A percentile compares a stretch with the other conserved stretches of the same genome.
phyloP scores from a whole-genome alignment of 2,888 invertebrate species.

The Mamestra brassicae region DNA sequence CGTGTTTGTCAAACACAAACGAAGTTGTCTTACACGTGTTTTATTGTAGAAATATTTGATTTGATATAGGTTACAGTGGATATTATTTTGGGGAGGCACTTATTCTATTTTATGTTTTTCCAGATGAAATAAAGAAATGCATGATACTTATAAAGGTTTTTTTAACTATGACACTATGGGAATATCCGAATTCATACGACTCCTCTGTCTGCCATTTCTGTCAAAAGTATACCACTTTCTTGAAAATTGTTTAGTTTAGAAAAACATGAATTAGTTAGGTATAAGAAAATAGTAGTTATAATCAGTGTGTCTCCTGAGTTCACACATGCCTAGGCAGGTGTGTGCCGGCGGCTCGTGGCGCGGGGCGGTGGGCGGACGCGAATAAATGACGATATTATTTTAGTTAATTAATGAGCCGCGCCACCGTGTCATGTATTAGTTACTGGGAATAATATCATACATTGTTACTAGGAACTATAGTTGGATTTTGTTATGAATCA shows the following conservation, averaged over 20 bases:
- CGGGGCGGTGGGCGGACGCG: conserved; percentile 32
- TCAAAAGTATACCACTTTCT: not conserved
- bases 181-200: not conserved
- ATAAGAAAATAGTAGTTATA: not conserved
- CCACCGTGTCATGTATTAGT: conserved; percentile 20
- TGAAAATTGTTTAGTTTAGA: no score
- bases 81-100: not conserved
- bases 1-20: conserved; percentile 4
- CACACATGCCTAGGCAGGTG: not conserved
- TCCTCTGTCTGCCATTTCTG: not conserved
- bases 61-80: not conserved
- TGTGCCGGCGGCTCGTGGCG: not conserved
- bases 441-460: conserved; percentile 21
- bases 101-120: not conserved
- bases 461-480: not conserved
- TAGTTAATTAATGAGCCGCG: conserved; percentile 52
- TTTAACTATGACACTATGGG: not conserved
- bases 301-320: not conserved
- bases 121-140: not conserved
- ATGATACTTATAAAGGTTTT: not conserved
- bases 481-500: conserved; percentile 8
- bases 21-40: not conserved
- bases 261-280: no score
- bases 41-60: not conserved
- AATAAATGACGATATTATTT: conserved; percentile 60